These are phyloP conservation scores for Caenorhabditis becei DNA, from an alignment of 2,888 invertebrate species.

Conservation along the genomic window DNA sequence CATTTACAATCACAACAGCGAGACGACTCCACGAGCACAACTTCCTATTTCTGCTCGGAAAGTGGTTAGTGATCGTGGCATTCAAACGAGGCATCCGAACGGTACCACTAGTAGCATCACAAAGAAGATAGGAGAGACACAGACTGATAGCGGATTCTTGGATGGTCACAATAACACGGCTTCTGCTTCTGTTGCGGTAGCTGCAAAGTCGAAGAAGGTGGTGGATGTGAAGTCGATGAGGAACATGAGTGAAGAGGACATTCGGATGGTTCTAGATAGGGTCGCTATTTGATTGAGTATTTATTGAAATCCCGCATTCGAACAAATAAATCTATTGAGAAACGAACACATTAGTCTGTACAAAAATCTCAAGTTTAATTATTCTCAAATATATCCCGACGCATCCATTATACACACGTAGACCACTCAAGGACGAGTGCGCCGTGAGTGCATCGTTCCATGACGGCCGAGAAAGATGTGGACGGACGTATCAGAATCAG, in stretches of 20 bases:
- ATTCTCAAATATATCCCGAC: constrained; percentile 6
- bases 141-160: constrained; percentile 19
- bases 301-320: not conserved
- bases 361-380: constrained; percentile 4
- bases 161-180: not conserved
- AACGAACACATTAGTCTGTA: no score
- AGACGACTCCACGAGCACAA: constrained; percentile 24
- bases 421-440: constrained; percentile 24
- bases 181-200: not conserved
- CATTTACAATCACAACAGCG: constrained; percentile 2
- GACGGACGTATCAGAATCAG: constrained; percentile 22
- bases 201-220: constrained; percentile 17
- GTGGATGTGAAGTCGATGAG: constrained; percentile 42
- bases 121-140: constrained; percentile 38
- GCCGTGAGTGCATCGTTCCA: constrained; percentile 16
- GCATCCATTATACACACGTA: constrained; percentile 14
- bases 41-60: constrained; percentile 9
- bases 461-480: constrained; percentile 1
- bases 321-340: no score
- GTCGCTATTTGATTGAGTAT: constrained; percentile 5
- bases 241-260: constrained; percentile 41
- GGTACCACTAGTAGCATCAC: not conserved
- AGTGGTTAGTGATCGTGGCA: constrained; percentile 37
- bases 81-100: constrained; percentile 25
- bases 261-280: constrained; percentile 28